These are phyloP conservation scores for Nerophis lumbriciformis DNA, from an alignment of 2,113 vertebrate genomes.

Conservation along the genomic window DNA sequence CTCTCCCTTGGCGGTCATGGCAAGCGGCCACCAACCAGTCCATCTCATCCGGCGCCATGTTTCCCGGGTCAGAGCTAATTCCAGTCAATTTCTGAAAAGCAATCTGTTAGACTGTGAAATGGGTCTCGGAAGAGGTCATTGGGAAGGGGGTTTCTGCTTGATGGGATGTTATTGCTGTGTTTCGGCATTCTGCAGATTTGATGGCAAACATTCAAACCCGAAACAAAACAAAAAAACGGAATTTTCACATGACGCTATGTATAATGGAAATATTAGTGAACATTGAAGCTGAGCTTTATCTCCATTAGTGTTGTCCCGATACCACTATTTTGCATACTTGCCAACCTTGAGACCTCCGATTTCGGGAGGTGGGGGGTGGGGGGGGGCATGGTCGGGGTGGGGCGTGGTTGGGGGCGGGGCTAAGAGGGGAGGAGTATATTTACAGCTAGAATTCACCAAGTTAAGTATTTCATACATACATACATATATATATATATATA, in stretches of 20 bases:
- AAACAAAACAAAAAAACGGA: conserved; percentile 5
- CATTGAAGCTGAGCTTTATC: no score
- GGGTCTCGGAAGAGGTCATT: conserved; percentile 42
- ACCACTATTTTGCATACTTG: no score
- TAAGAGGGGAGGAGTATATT: no score
- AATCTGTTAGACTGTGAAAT: conserved; percentile 48
- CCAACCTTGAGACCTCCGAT: no score
- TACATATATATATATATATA: no score
- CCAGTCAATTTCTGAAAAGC: conserved; percentile 54
- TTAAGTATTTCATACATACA: no score
- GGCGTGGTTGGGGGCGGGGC: no score
- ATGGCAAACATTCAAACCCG: conserved; percentile 18
- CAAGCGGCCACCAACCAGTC: conserved; percentile 44
- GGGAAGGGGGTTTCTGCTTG: conserved; percentile 36
- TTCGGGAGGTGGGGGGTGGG: no score
- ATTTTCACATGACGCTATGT: conserved; percentile 4
- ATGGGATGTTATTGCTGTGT: conserved; percentile 44
- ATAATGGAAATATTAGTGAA: no score
- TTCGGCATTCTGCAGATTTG: conserved; percentile 27
- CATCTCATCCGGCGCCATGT: conserved; percentile 19
- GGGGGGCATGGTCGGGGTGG: no score
- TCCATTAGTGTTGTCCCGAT: no score
- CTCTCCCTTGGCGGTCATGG: conserved; percentile 35
- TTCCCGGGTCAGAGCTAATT: conserved; percentile 53
- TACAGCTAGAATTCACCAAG: no score